Conservation (phyloP, 2,888 invertebrate genomes). For the Drosophila aldrichi region DNA sequence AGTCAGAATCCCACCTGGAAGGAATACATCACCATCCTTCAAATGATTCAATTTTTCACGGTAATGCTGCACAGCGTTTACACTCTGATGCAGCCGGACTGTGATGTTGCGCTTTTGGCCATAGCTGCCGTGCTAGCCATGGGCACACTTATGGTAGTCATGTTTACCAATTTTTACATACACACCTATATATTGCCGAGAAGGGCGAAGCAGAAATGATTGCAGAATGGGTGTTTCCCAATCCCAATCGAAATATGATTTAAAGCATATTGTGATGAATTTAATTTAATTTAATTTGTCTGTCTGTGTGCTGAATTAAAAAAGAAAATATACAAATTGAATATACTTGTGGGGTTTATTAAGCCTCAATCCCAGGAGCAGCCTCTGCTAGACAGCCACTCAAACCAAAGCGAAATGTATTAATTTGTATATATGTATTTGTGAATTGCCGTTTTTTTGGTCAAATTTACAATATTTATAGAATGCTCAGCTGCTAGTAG, state of each 20-base stretch:
- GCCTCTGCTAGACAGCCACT: no score
- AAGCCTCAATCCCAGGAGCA: no score
- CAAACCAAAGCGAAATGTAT: no score
- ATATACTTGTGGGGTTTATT: no score
- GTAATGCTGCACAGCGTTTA: slow-evolving; percentile 30
- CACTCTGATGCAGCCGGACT: slow-evolving; percentile 40
- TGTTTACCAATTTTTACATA: slow-evolving; percentile 58
- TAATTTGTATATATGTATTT: no score
- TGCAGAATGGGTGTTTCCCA: not conserved
- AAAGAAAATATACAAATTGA: no score
- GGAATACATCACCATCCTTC: slow-evolving; percentile 50
- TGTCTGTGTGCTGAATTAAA: no score
- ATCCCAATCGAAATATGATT: not conserved
- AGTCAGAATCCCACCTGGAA: slow-evolving; percentile 44
- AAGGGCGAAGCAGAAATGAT: slow-evolving; percentile 2
- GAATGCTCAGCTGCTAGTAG: no score
- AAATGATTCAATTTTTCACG: slow-evolving; percentile 45
- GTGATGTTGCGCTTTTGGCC: slow-evolving; percentile 1
- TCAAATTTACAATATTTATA: no score
- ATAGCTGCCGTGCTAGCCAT: slow-evolving; percentile 6
- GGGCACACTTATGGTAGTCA: slow-evolving; percentile 31
- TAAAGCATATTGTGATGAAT: no score
- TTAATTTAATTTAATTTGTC: no score
- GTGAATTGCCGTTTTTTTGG: no score
- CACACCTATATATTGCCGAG: slow-evolving; percentile 32